A percentile compares a stretch with the other conserved stretches of the same genome.
Conservation (phyloP, 2,888 invertebrate genomes). For the Carpatolechia fugitivella region DNA sequence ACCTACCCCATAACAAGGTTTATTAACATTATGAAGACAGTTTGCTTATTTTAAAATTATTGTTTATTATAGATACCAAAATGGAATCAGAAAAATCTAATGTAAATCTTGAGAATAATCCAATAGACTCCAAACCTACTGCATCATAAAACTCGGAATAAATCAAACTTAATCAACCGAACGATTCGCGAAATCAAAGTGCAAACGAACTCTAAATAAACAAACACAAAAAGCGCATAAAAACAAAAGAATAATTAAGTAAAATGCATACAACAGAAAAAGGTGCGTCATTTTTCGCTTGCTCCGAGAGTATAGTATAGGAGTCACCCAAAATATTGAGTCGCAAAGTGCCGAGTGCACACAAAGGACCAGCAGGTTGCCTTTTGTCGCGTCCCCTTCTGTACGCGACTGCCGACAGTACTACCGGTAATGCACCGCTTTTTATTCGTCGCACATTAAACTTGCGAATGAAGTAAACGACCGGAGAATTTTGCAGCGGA, state of each 20-base stretch:
- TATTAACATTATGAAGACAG: too few species aligned
- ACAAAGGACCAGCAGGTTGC: conserved; percentile 74
- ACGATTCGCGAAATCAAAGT: conserved; percentile 8
- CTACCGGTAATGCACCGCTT: conserved; percentile 66
- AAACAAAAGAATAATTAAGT: conserved; percentile 54
- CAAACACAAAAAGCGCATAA: conserved; percentile 49
- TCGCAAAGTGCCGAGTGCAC: conserved; percentile 70
- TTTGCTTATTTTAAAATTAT: too few species aligned
- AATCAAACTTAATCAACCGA: not conserved
- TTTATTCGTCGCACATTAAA: conserved; percentile 56
- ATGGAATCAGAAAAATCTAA: too few species aligned
- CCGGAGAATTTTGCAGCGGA: conserved; percentile 19
- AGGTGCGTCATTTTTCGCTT: conserved; percentile 69
- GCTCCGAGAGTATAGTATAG: not conserved
- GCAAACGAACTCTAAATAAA: conserved; percentile 34
- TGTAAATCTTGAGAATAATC: too few species aligned
- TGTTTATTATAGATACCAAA: too few species aligned
- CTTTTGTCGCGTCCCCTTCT: conserved; percentile 62
- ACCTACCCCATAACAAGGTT: too few species aligned
- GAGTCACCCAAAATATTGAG: conserved; percentile 76
- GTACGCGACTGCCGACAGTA: conserved; percentile 62
- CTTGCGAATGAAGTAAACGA: conserved; percentile 49
- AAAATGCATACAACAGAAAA: conserved; percentile 44
- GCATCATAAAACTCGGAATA: not conserved
- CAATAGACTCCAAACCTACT: too few species aligned